These are phyloP conservation scores for Pandemis heparana DNA, from an alignment of 2,888 invertebrate species.

Conservation along the genomic window DNA sequence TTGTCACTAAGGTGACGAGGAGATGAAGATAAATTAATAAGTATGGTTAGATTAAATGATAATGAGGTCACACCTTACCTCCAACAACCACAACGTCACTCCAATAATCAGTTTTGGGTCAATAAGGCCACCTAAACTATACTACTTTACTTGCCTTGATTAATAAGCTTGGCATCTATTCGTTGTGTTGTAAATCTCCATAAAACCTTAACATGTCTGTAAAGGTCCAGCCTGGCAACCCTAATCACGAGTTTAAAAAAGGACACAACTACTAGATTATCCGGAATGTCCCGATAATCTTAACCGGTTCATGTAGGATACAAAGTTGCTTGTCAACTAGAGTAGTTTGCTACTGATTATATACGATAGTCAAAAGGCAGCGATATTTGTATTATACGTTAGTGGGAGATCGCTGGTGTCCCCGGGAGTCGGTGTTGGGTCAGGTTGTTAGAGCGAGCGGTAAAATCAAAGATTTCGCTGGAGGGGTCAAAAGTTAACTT, in stretches of 20 bases:
- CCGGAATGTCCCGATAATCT: constrained; percentile 41
- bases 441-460: constrained; percentile 60
- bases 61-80: too few species aligned
- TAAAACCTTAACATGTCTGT: background rate
- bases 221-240: background rate
- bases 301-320: constrained; percentile 42
- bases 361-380: constrained; percentile 72
- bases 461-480: constrained; percentile 53
- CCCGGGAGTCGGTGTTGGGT: constrained; percentile 70
- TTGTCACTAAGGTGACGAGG: too few species aligned
- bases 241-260: constrained; percentile 58
- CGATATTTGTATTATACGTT: constrained; percentile 75
- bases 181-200: background rate
- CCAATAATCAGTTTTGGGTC: too few species aligned
- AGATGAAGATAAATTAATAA: too few species aligned
- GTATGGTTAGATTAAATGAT: too few species aligned
- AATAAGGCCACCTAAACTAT: too few species aligned
- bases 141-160: background rate
- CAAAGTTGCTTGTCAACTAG: constrained; percentile 46
- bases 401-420: constrained; percentile 67
- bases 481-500: constrained; percentile 37
- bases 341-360: constrained; percentile 65
- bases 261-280: constrained; percentile 58
- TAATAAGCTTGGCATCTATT: background rate
- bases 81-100: too few species aligned